These are phyloP conservation scores for Nasalis larvatus DNA, from an alignment of 2,113 vertebrate species.

Conservation along the genomic window DNA sequence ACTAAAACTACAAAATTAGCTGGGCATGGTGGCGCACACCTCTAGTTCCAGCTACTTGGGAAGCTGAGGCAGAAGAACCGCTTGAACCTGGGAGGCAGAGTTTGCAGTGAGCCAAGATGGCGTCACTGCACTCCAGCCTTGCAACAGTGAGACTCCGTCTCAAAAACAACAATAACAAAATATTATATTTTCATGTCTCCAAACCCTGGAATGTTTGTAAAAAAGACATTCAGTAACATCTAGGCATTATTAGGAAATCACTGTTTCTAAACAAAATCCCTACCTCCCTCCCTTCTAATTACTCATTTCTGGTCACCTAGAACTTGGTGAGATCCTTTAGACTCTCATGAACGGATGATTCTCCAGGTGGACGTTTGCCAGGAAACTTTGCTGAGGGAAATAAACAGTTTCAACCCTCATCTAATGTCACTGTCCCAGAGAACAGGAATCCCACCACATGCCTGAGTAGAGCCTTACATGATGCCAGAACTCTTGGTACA, in stretches of 20 bases:
- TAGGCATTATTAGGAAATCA: background rate
- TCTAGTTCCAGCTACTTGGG: too few species aligned
- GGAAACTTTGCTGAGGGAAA: conserved; percentile 4
- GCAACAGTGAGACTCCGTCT: too few species aligned
- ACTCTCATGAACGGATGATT: background rate
- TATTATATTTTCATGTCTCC: background rate
- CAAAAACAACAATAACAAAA: too few species aligned
- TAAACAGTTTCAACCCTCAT: background rate
- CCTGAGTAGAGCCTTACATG: background rate
- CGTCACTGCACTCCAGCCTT: too few species aligned
- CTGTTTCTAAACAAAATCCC: background rate
- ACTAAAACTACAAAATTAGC: too few species aligned
- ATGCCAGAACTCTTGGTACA: background rate
- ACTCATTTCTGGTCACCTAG: background rate
- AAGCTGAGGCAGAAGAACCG: too few species aligned
- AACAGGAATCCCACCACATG: background rate
- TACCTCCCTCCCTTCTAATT: background rate
- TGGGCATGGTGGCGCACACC: too few species aligned
- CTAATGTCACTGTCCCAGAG: background rate
- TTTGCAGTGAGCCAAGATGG: too few species aligned
- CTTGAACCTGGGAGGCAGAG: too few species aligned
- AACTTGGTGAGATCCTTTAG: background rate
- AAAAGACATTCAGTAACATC: background rate
- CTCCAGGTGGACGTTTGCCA: background rate
- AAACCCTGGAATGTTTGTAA: background rate